Base-by-base conservation (phyloP, 1,140 invertebrate genomes). In the Agraylea sexmaculata region DNA sequence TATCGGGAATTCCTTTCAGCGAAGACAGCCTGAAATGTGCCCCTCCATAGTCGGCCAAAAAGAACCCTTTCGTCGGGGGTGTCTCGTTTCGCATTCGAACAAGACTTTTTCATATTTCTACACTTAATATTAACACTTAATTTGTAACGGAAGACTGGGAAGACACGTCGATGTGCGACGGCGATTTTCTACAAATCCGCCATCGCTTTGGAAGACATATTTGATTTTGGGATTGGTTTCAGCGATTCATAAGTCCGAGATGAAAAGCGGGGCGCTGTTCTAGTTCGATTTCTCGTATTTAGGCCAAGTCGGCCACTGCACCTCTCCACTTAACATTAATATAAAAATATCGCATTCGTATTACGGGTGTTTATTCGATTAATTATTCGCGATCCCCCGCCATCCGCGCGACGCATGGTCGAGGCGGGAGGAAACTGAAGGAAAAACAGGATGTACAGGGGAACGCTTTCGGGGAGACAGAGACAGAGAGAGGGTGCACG, bases 21-120 rank as follows among this genome's bases (percentile, higher is more conserved):
- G 15, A 63, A 49, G 17, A 67, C 63, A 30, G 64, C 62, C 50
- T 64, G 64, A 43, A 75, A 69, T 0, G 74, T 73, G 18, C 72
- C 73, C 25, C 70, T 64, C 75, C 75, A 77, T 31, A 77, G 56
- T 12, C 73, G 58, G 45, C 75, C 74, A 51, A 77, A 77, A 4
- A 75, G 62, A 2, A 72, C 56, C 18, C 69, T 58, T 48, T 73
- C 68, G 49, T 71, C 66, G 6, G 66, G 58, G 34, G 66, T 56
- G 50, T 66, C 59, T 4, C 47, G 38, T 30, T 46, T 49, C 29
- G 46, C 50, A 52, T 53, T 39, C 38, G 45, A 34, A 23, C 21
- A 38, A 15, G 20, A 27, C n/a, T n/a, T 7, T 7, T n/a, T 7
- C 7, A 27, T 27, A n/a, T 34, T 27, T 4, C 29, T 15, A 25